Conservation (phyloP, 2,888 invertebrate species). For the Hypsopygia costalis region DNA sequence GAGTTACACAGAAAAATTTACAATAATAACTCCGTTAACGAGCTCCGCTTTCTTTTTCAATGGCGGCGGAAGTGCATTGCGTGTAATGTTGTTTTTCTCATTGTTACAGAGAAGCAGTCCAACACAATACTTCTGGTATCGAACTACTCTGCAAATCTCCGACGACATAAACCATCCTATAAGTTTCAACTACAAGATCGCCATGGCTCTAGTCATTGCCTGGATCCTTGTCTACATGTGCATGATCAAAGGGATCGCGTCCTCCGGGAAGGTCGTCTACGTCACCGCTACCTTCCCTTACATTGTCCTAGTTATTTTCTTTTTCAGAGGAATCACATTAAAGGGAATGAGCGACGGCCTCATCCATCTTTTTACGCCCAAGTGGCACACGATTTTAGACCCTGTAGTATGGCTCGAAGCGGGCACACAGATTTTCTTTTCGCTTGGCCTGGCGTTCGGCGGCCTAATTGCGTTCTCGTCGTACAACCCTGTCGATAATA, state of each 20-base stretch:
- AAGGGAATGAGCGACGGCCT: slow-evolving; percentile 93
- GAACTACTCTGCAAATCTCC: slow-evolving; percentile 94
- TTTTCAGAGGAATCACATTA: slow-evolving; percentile 95
- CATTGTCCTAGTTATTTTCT: slow-evolving; percentile 96
- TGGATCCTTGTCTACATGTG: slow-evolving; percentile 98
- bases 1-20: too few relatives aligned
- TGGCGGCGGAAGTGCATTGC: too few relatives aligned
- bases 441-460: slow-evolving; percentile 96
- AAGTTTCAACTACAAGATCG: slow-evolving; percentile 95
- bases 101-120: slow-evolving; percentile 89
- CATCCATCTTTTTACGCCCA: slow-evolving; percentile 93
- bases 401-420: slow-evolving; percentile 99
- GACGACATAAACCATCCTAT: slow-evolving; percentile 92
- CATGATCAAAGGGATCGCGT: slow-evolving; percentile 98
- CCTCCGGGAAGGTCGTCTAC: slow-evolving; percentile 97
- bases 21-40: too few relatives aligned
- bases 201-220: slow-evolving; percentile 90
- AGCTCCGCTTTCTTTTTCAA: too few relatives aligned
- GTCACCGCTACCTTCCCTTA: slow-evolving; percentile 98
- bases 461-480: slow-evolving; percentile 98
- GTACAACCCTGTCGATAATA: slow-evolving; percentile 98
- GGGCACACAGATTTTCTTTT: slow-evolving; percentile 98
- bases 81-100: too few relatives aligned
- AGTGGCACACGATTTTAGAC: slow-evolving; percentile 94
- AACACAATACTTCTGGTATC: slow-evolving; percentile 97